A percentile compares a stretch with the other conserved stretches of the same genome.
Evolutionary conservation across 2,888 invertebrate genomes (phyloP).

Genomic region (Parochlus steinenii): DNA sequence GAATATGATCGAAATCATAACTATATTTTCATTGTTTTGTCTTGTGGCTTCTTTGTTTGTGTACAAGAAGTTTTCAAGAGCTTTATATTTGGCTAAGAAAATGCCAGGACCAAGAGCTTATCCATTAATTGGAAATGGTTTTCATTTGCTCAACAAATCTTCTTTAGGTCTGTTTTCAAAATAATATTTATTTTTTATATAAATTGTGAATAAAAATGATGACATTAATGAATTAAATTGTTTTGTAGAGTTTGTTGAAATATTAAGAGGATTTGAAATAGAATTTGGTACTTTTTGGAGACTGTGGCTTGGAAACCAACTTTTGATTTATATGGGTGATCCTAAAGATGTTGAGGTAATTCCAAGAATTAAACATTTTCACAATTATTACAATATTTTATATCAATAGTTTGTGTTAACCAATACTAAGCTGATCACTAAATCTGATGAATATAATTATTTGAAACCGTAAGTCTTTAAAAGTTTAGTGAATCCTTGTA

Average conservation of each 20-base stretch:
- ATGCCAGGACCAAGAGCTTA: slow-evolving; percentile 26
- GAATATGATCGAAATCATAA: no score
- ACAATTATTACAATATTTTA: no score
- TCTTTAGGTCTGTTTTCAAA: no score
- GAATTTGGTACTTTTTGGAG: no score
- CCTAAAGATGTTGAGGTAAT: slow-evolving; percentile 32
- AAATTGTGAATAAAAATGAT: no score
- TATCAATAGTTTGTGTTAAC: slow-evolving; percentile 23
- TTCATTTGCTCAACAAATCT: slow-evolving; percentile 28
- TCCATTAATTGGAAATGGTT: slow-evolving; percentile 36
- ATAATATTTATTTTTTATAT: no score
- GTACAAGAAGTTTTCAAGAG: slow-evolving; percentile 19
- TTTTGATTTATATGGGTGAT: slow-evolving; percentile 31
- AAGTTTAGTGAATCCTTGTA: no score
- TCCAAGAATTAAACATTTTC: slow-evolving; percentile 15
- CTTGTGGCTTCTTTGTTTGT: no score
- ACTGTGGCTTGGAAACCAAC: slow-evolving; percentile 30
- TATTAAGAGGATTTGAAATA: no score
- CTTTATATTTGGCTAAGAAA: slow-evolving; percentile 20
- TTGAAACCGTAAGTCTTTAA: slow-evolving; percentile 26
- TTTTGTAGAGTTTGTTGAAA: no score
- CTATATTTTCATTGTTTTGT: no score
- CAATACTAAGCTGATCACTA: slow-evolving; percentile 33
- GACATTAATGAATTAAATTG: no score
- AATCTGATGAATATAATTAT: slow-evolving; percentile 29